phyloP scores from a whole-genome alignment of 1,140 invertebrate genomes.

The Aphelinus certus region DNA sequence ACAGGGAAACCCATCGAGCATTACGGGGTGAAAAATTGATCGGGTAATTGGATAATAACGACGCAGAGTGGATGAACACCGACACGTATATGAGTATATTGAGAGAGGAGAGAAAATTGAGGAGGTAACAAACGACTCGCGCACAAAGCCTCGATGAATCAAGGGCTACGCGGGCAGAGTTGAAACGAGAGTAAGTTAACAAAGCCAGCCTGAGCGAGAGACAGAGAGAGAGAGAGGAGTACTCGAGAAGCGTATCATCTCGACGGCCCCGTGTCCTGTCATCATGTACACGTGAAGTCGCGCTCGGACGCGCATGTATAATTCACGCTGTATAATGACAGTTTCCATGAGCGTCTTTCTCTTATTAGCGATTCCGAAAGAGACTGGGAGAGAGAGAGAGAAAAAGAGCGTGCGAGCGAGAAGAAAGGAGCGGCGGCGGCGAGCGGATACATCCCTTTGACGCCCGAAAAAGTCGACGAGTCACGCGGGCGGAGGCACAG shows the following conservation, averaged over 20 bases:
- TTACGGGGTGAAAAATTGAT: no score
- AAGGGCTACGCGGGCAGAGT: background rate
- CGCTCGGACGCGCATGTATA: slow-evolving; percentile 29
- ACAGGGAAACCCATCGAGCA: no score
- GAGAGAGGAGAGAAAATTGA: background rate
- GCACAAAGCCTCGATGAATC: background rate
- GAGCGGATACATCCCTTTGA: background rate
- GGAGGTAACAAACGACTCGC: background rate
- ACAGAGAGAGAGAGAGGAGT: background rate
- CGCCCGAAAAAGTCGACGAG: slow-evolving; percentile 15
- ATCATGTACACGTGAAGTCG: background rate
- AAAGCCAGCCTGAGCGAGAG: background rate
- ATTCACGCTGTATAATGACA: slow-evolving; percentile 54
- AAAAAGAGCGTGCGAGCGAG: background rate
- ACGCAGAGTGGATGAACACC: no score
- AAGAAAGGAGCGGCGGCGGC: background rate
- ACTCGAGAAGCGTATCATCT: slow-evolving; percentile 1
- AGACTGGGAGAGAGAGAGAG: background rate
- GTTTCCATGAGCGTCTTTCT: background rate
- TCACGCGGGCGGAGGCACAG: background rate
- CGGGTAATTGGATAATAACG: no score
- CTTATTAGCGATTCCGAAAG: slow-evolving; percentile 8
- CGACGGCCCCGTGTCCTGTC: background rate
- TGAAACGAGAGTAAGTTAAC: background rate
- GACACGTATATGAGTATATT: no score